A percentile compares a stretch with the other conserved stretches of the same genome.
phyloP scores from a whole-genome alignment of 1,140 invertebrate species.

The Idris sp. region DNA sequence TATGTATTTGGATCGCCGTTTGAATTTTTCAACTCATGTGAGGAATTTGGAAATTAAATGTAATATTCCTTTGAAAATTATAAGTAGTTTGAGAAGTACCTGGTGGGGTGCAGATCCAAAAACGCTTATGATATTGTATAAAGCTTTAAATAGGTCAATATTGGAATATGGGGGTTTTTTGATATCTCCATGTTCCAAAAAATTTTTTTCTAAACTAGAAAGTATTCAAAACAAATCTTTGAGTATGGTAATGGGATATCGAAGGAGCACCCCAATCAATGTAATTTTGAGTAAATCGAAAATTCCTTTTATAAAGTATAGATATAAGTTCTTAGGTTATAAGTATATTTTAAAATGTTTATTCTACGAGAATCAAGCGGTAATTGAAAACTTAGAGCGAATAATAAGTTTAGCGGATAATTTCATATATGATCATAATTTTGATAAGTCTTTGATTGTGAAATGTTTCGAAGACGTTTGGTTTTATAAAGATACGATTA shows the following conservation, averaged over 20 bases:
- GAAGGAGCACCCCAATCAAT: neutral
- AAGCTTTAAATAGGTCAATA: slow-evolving; percentile 3
- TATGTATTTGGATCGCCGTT: slow-evolving; percentile 36
- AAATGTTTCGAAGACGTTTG: slow-evolving; percentile 16
- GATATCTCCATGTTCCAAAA: slow-evolving; percentile 1
- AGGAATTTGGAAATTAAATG: slow-evolving; percentile 17
- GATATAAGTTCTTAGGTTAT: slow-evolving; percentile 11
- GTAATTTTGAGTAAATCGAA: slow-evolving; percentile 1
- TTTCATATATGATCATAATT: slow-evolving; percentile 28
- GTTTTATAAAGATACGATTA: slow-evolving; percentile 17
- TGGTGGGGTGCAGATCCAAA: slow-evolving; percentile 56
- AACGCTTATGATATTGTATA: slow-evolving; percentile 11
- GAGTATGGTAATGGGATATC: neutral
- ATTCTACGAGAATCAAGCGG: neutral
- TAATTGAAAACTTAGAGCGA: slow-evolving; percentile 2
- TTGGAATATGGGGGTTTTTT: slow-evolving; percentile 23
- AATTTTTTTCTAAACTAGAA: slow-evolving; percentile 3
- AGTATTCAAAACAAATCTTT: slow-evolving; percentile 11
- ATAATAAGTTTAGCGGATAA: neutral
- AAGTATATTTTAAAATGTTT: slow-evolving; percentile 9
- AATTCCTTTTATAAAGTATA: slow-evolving; percentile 9
- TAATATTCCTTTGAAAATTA: slow-evolving; percentile 28
- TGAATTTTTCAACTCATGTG: slow-evolving; percentile 44
- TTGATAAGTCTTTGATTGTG: slow-evolving; percentile 6
- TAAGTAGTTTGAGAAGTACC: no score